Conservation (phyloP, 2,113 vertebrate species). For the Chroicocephalus ridibundus region DNA sequence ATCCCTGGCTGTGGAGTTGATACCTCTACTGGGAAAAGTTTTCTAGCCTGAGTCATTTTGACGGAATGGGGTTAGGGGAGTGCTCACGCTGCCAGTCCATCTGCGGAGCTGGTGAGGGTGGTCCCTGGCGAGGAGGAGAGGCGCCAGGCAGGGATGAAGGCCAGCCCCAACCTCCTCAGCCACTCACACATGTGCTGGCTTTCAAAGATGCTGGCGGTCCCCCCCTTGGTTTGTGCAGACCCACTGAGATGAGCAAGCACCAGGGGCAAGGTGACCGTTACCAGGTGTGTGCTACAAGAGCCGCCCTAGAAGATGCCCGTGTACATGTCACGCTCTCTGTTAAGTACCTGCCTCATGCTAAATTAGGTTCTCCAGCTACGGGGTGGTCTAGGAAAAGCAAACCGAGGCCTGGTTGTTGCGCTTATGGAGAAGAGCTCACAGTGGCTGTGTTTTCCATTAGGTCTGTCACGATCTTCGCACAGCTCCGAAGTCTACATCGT, state of each 20-base stretch:
- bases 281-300: neutral
- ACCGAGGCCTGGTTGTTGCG: neutral
- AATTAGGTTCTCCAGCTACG: neutral
- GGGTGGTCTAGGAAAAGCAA: neutral
- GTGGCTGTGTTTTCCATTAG: neutral
- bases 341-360: neutral
- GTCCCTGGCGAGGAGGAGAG: accelerated
- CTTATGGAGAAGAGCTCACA: neutral
- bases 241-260: neutral
- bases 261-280: neutral
- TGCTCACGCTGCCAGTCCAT: neutral
- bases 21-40: neutral
- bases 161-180: neutral
- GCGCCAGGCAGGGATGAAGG: neutral
- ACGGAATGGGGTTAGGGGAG: neutral
- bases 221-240: neutral
- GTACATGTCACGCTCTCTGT: neutral
- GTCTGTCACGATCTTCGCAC: neutral
- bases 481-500: neutral
- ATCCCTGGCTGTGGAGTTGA: neutral
- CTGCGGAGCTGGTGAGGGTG: neutral
- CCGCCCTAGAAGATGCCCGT: neutral
- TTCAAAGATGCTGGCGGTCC: neutral
- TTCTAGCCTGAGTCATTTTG: neutral
- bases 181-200: neutral